phyloP scores from a whole-genome alignment of 2,113 vertebrate genomes.

The Dendrocopos noguchii region DNA sequence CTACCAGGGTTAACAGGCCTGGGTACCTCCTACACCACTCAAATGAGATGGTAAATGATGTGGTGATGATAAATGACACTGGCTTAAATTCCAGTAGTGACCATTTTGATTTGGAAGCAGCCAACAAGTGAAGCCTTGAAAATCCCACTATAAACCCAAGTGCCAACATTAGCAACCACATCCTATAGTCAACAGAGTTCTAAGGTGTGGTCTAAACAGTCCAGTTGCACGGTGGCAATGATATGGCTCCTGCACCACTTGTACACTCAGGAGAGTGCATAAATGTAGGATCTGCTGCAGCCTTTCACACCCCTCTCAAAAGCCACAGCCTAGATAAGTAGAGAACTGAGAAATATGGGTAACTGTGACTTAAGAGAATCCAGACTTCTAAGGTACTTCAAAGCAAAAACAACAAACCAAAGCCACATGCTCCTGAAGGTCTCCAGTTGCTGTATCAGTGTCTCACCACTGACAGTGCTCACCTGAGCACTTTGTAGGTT shows the following conservation, averaged over 20 bases:
- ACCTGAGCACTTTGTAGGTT: neutral
- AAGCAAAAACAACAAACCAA: neutral
- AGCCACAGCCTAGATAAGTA: neutral
- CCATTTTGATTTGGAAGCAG: neutral
- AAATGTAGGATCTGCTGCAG: neutral
- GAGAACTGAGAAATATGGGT: neutral
- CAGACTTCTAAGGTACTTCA: neutral
- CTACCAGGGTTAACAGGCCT: neutral
- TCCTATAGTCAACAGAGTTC: neutral
- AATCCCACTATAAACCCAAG: neutral
- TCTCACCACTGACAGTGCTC: neutral
- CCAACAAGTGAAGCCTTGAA: neutral
- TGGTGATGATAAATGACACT: neutral
- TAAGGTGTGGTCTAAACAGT: accelerated
- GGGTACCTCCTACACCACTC: neutral
- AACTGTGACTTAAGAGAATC: neutral
- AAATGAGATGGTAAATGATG: neutral
- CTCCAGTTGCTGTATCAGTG: too few relatives aligned
- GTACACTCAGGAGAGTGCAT: accelerated
- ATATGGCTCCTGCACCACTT: accelerated
- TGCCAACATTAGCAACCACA: neutral
- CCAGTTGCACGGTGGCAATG: accelerated
- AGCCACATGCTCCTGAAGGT: neutral
- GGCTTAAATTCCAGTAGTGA: neutral
- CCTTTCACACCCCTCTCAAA: neutral